Percentiles rank a stretch among this genome's conserved stretches.
phyloP scores from a whole-genome alignment of 2,113 vertebrate genomes.

The Panurus biarmicus region DNA sequence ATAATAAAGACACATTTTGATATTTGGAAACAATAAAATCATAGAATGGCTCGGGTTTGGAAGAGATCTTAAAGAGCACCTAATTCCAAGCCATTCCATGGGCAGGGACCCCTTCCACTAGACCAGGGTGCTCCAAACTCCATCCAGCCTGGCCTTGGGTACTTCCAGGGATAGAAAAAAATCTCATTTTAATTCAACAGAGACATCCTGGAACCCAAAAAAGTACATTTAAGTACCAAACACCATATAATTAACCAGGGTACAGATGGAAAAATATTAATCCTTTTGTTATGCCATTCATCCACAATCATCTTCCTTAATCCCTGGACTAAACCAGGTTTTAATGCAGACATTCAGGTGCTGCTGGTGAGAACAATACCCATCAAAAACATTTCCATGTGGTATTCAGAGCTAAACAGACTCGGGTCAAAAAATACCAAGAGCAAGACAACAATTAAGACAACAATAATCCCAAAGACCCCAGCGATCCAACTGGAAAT shows the following conservation, averaged over 20 bases:
- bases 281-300: neutral
- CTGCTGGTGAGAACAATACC: accelerated
- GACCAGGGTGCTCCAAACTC: accelerated
- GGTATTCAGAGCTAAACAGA: neutral
- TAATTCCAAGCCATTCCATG: neutral
- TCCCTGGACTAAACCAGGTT: neutral
- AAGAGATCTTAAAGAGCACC: neutral
- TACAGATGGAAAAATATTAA: neutral
- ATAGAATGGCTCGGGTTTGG: neutral
- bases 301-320: neutral
- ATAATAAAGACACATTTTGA: neutral
- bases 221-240: neutral
- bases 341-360: neutral
- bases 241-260: neutral
- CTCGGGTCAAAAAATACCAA: accelerated
- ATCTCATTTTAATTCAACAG: neutral
- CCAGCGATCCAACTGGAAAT: neutral
- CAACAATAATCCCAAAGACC: neutral
- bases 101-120: neutral
- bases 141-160: neutral
- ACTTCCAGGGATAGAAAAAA: neutral
- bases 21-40: neutral
- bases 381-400: neutral
- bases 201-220: neutral
- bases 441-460: no score